phyloP scores from a whole-genome alignment of 2,113 vertebrate species.

The Circaetus cinerascens region DNA sequence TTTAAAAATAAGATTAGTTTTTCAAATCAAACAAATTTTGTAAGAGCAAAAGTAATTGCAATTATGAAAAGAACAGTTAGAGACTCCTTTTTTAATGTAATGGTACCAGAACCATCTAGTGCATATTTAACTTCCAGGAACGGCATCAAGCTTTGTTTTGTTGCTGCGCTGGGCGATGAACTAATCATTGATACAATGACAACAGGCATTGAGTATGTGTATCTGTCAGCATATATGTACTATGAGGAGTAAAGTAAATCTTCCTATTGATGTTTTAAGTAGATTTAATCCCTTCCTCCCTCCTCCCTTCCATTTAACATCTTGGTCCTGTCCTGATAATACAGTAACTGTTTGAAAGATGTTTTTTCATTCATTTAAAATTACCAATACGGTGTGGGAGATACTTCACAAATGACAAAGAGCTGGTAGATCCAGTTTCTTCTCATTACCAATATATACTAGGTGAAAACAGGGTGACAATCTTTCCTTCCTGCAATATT shows the following conservation, averaged over 20 bases:
- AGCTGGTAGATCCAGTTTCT: neutral
- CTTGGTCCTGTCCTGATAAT: neutral
- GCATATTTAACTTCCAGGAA: neutral
- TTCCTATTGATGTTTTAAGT: neutral
- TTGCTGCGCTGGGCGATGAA: neutral
- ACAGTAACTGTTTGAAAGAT: neutral
- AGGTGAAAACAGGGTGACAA: neutral
- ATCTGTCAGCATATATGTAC: neutral
- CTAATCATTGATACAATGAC: neutral
- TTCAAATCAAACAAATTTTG: neutral
- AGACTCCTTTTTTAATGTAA: neutral
- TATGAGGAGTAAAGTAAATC: neutral
- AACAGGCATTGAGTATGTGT: neutral
- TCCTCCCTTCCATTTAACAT: neutral
- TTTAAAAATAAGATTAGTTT: neutral
- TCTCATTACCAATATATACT: neutral
- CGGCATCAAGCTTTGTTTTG: neutral
- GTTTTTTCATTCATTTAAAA: neutral
- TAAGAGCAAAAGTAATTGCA: neutral
- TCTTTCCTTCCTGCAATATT: neutral
- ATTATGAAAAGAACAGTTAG: neutral
- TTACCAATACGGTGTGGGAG: rapidly evolving
- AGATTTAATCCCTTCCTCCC: neutral
- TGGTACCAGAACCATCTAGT: neutral
- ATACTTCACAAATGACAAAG: neutral